Evolutionary conservation across 2,797 vertebrate species (phyloP).

Genomic region (Falco rusticolus): DNA sequence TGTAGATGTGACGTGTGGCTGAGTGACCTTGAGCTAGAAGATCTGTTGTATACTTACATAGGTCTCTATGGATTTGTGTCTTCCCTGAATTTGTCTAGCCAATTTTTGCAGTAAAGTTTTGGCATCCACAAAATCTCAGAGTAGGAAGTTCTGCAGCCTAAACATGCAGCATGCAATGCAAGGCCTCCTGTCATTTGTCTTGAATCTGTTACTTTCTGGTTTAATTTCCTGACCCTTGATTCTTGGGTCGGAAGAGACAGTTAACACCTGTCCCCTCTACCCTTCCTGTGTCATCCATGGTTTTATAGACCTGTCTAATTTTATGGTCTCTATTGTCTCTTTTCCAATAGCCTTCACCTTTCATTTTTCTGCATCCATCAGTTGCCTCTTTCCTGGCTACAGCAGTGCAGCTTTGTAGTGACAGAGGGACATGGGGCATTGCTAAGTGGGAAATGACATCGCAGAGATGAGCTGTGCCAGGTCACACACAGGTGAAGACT

Average conservation of each 20-base stretch:
- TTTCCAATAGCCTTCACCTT: not conserved
- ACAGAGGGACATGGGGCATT: not conserved
- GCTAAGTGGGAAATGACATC: not conserved
- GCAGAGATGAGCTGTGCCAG: not conserved
- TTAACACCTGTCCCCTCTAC: not conserved
- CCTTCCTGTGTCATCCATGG: not conserved
- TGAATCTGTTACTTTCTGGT: not conserved
- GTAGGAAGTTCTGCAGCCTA: not conserved
- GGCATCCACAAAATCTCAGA: not conserved
- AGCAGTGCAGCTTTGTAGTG: not conserved
- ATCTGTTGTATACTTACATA: not conserved
- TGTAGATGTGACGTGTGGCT: not conserved
- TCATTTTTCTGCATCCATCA: not conserved
- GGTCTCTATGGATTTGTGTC: not conserved
- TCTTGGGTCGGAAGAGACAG: not conserved
- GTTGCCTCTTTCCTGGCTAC: not conserved
- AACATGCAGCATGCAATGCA: not conserved
- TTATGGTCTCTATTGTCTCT: not conserved
- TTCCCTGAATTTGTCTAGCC: not conserved
- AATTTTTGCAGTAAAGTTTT: not conserved
- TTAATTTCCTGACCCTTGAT: not conserved
- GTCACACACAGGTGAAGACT: not conserved
- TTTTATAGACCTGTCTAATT: not conserved
- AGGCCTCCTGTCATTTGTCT: not conserved
- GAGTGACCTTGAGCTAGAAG: not conserved